phyloP scores from a whole-genome alignment of 2,113 vertebrate species.

The Apus apus region DNA sequence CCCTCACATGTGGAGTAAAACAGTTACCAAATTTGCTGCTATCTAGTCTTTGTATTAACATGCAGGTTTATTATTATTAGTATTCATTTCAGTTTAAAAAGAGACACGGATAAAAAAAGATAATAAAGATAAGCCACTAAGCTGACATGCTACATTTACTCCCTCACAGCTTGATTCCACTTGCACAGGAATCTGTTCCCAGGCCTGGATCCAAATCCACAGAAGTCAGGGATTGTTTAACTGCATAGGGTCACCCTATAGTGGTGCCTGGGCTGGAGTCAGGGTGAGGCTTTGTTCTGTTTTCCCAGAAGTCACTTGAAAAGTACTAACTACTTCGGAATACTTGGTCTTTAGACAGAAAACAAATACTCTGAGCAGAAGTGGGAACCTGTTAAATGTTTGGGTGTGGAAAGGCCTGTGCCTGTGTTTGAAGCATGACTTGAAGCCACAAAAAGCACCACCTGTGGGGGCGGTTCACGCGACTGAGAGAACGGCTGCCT shows the following conservation, averaged over 20 bases:
- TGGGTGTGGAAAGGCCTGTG: background rate
- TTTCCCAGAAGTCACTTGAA: background rate
- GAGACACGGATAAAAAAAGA: background rate
- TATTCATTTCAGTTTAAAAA: background rate
- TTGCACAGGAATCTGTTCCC: background rate
- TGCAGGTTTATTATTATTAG: background rate
- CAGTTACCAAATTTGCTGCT: background rate
- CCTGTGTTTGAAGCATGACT: background rate
- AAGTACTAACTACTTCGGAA: background rate
- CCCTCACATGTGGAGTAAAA: background rate
- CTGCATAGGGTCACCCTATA: background rate
- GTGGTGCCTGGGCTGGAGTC: rapidly evolving
- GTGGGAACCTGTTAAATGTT: background rate
- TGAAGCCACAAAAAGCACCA: background rate
- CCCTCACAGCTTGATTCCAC: background rate
- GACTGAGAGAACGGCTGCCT: constrained; percentile 2
- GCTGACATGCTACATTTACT: background rate
- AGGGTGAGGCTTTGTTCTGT: background rate
- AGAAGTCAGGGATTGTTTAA: background rate
- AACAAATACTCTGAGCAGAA: background rate
- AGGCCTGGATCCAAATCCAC: background rate
- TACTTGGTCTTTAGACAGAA: background rate
- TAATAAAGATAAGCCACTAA: background rate
- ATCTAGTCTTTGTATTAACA: background rate
- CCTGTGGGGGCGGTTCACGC: background rate